phyloP scores from a whole-genome alignment of 2,113 vertebrate species.

The Halcyon senegalensis region DNA sequence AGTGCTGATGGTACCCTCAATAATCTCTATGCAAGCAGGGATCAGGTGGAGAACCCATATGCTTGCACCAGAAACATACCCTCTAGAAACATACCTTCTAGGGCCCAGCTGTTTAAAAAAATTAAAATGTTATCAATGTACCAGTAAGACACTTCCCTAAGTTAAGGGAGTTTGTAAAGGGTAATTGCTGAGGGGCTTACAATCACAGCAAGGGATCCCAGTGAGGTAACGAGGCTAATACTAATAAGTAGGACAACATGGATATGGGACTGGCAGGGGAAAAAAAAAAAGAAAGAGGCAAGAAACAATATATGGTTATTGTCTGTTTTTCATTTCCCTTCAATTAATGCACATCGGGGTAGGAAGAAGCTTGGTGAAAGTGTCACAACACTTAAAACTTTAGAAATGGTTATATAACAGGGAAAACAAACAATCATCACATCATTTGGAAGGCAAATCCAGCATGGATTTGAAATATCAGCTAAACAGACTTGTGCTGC shows the following conservation, averaged over 20 bases:
- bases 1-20: background rate
- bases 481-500: background rate
- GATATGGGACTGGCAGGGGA: background rate
- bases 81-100: too few relatives aligned
- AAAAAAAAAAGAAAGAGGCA: background rate
- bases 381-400: background rate
- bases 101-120: background rate
- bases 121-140: too few relatives aligned
- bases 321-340: background rate
- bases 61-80: background rate
- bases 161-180: background rate
- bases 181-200: background rate
- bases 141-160: too few relatives aligned
- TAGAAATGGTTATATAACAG: background rate
- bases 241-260: background rate
- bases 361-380: background rate
- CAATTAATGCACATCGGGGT: background rate
- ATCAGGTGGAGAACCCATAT: background rate
- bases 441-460: background rate
- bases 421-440: background rate
- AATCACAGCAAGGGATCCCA: background rate
- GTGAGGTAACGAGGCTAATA: background rate
- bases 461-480: background rate
- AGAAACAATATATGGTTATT: background rate
- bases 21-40: background rate